phyloP scores from a whole-genome alignment of 2,888 invertebrate genomes.

The Drosophila phalerata region DNA sequence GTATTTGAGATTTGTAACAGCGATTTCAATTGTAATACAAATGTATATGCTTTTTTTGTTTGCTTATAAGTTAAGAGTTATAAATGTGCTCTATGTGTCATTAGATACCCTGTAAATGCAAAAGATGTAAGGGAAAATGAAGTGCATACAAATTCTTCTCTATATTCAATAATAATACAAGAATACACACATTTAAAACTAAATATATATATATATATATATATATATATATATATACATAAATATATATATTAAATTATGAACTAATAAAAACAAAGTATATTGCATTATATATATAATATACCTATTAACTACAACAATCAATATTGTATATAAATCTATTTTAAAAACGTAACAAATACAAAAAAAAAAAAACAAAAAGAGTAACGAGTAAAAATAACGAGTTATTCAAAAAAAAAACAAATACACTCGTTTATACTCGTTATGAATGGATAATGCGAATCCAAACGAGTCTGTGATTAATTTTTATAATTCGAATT shows the following conservation, averaged over 20 bases:
- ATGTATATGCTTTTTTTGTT: conserved; percentile 27
- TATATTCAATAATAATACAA: conserved; percentile 33
- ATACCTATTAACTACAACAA: conserved; percentile 39
- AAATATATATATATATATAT: conserved; percentile 36
- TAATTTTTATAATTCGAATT: conserved; percentile 55
- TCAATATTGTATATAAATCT: conserved; percentile 45
- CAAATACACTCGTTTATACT: conserved; percentile 24
- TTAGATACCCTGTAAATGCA: conserved; percentile 19
- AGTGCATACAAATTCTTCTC: conserved; percentile 26
- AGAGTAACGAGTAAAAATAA: conserved; percentile 4
- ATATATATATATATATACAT: conserved; percentile 45
- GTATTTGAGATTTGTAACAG: conserved; percentile 10
- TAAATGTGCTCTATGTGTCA: conserved; percentile 17
- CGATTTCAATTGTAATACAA: conserved; percentile 18
- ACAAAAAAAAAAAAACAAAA: conserved; percentile 6
- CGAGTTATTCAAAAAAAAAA: neutral
- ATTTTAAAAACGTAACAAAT: conserved; percentile 27
- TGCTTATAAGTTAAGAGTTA: conserved; percentile 14
- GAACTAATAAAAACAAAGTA: conserved; percentile 65
- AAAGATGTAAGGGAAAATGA: neutral
- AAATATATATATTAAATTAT: conserved; percentile 55
- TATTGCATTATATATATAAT: conserved; percentile 52
- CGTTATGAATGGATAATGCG: neutral
- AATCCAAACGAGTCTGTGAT: conserved; percentile 69
- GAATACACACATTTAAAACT: conserved; percentile 25